These are phyloP conservation scores for Siphamia tubifer DNA, from an alignment of 2,113 vertebrate genomes.

Conservation along the genomic window DNA sequence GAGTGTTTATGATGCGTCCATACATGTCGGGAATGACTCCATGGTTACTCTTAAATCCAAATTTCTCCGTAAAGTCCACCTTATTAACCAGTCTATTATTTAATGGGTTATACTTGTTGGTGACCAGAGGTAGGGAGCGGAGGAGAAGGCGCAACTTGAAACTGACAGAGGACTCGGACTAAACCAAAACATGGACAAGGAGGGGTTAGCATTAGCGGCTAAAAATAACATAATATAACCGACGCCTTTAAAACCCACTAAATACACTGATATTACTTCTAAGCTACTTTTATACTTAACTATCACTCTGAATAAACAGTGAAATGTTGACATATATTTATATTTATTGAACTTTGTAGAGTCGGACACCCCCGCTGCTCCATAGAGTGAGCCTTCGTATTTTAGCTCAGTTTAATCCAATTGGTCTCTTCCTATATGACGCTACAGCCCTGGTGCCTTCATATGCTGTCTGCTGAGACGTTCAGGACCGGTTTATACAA, in stretches of 20 bases:
- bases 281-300: fast-evolving
- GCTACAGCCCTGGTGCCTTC: conserved; percentile 45
- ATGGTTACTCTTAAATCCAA: neutral
- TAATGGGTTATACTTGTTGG: neutral
- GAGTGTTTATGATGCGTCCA: conserved; percentile 19
- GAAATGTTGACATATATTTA: fast-evolving
- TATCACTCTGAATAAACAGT: too few species aligned
- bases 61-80: neutral
- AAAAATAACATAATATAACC: neutral
- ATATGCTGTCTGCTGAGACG: conserved; percentile 29
- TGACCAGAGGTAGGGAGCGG: conserved; percentile 2
- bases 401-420: conserved; percentile 74
- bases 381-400: conserved; percentile 20
- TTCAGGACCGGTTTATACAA: neutral
- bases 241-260: fast-evolving
- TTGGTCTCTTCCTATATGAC: conserved; percentile 76
- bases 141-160: conserved; percentile 75
- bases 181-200: conserved; percentile 16
- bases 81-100: neutral
- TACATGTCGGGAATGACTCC: neutral
- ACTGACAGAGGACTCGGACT: conserved; percentile 67
- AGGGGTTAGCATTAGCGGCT: conserved; percentile 1
- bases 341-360: neutral
- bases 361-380: neutral
- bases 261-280: fast-evolving